Evolutionary conservation across 2,888 invertebrate species (phyloP).

Genomic region (Rhorus exstirpatorius): DNA sequence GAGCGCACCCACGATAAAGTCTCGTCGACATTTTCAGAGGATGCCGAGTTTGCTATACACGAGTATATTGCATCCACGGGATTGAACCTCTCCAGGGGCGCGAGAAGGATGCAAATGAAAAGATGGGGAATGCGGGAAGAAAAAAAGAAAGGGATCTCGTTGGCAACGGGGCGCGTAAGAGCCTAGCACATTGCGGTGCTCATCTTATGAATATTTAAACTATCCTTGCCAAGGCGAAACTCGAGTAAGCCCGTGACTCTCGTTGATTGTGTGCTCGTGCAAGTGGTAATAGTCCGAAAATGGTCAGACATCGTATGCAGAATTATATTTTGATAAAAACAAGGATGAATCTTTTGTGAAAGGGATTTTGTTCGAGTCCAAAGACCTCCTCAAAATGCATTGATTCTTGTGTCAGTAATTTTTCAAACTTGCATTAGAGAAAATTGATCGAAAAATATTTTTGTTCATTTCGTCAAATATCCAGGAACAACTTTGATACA

Average conservation of each 20-base stretch:
- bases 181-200: conserved; percentile 60
- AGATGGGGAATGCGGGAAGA: conserved; percentile 3
- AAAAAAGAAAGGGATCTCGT: conserved; percentile 21
- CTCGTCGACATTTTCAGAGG: conserved; percentile 62
- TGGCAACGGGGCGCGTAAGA: conserved; percentile 49
- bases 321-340: background rate
- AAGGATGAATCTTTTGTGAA: too few relatives aligned
- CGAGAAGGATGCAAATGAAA: conserved; percentile 2
- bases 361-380: too few relatives aligned
- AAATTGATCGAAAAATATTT: too few relatives aligned
- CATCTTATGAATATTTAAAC: conserved; percentile 74
- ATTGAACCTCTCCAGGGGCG: conserved; percentile 33
- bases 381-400: background rate
- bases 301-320: conserved; percentile 28
- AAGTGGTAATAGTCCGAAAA: conserved; percentile 39
- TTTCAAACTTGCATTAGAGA: background rate
- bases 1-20: conserved; percentile 60
- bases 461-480: too few relatives aligned
- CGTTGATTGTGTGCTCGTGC: conserved; percentile 50
- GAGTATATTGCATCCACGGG: conserved; percentile 15
- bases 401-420: too few relatives aligned
- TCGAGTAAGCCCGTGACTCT: background rate
- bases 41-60: conserved; percentile 41
- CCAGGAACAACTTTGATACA: too few relatives aligned
- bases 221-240: conserved; percentile 39